Base-by-base conservation (phyloP, 2,888 invertebrate species). In the Lamproptera curius region DNA sequence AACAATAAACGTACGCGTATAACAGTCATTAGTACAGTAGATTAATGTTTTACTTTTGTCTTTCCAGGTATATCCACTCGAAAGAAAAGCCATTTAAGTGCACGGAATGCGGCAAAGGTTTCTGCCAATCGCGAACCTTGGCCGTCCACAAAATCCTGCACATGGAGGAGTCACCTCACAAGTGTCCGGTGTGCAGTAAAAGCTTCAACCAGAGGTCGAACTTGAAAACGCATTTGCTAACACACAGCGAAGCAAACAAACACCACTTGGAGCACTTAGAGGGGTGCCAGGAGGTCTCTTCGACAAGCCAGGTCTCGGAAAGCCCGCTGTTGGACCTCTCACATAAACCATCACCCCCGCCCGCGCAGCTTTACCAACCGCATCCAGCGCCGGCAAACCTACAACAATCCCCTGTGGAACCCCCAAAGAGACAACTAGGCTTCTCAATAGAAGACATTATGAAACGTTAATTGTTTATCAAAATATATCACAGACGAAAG, bases 31-130 rank as follows among this genome's bases (percentile, higher is more conserved):
- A 11, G 2, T 31, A 49, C 62, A 45, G 57, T 55, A 44, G 56
- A 60, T 76, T 53, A 46, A 50, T 38, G 20, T 45, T 23, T 10
- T 46, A 47, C 59, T 65, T 73, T 63, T 67, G 57, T 80, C 67
- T 67, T 88, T 88, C 47, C 89, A 97, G 97, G 74, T 99, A 98
- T 86, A 99, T 98, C 58, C 99, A 99, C 86, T 97, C 97, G 58
- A 98, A 98, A 74, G 97, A 98, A 82, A 99, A 99, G 77, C 99
- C 99, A 0, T 99, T 98, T 88, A 98, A 97, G 73, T 99, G 99
- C 79, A 92, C 91, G 2, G 95, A 97, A 64, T 99, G 99, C 77
- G 97, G 97, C 36, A 99, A 99, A 84, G 99, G 99, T 3, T 99
- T 99, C 84, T 99, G 99, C 76, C 99, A 99, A 74, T 96, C 97